A percentile compares a stretch with the other conserved stretches of the same genome.
Conservation (phyloP, 2,888 invertebrate species). For the Caenorhabditis angaria region DNA sequence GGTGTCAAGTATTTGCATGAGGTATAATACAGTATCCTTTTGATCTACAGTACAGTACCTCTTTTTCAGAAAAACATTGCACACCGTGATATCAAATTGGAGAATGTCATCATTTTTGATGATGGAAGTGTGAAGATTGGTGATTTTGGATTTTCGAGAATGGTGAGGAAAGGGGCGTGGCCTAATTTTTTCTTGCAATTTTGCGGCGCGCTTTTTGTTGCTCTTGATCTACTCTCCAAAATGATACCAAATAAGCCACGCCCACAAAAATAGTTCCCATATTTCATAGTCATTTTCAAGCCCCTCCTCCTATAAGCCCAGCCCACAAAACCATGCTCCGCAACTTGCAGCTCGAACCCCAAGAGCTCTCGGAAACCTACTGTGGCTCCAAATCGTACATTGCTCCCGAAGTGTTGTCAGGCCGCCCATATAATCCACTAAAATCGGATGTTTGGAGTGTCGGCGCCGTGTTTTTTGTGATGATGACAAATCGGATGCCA, state of each 20-base stretch:
- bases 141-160: slow-evolving; percentile 74
- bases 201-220: slow-evolving; percentile 3
- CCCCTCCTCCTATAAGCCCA: too few relatives aligned
- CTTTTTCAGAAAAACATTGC: slow-evolving; percentile 70
- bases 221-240: too few relatives aligned
- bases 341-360: slow-evolving; percentile 6
- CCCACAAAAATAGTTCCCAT: too few relatives aligned
- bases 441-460: slow-evolving; percentile 75
- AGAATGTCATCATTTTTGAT: slow-evolving; percentile 74
- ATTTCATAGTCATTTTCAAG: too few relatives aligned
- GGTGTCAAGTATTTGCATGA: neutral
- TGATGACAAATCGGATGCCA: slow-evolving; percentile 74
- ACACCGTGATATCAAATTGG: slow-evolving; percentile 75
- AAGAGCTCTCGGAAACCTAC: slow-evolving; percentile 72
- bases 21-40: neutral
- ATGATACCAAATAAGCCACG: too few relatives aligned
- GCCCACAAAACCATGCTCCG: neutral
- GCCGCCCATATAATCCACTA: slow-evolving; percentile 74
- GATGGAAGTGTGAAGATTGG: slow-evolving; percentile 72
- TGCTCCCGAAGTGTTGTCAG: slow-evolving; percentile 73
- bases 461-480: slow-evolving; percentile 74
- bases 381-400: slow-evolving; percentile 75
- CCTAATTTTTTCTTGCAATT: neutral
- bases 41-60: too few relatives aligned
- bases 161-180: slow-evolving; percentile 15